Evolutionary conservation across 2,797 vertebrate species (phyloP).

Genomic region (Vireo griseus): DNA sequence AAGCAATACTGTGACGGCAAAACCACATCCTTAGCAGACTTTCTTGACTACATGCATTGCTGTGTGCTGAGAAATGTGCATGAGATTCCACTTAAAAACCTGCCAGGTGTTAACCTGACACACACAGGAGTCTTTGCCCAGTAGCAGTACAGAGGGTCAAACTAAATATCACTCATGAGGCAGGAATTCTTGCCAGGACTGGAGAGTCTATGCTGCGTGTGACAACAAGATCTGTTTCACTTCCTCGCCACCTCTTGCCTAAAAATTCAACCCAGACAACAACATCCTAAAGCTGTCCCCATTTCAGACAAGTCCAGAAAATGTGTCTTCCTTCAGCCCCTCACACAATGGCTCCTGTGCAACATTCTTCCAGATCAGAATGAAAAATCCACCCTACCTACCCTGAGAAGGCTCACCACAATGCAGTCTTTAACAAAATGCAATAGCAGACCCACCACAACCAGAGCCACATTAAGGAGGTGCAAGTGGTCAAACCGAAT

Average conservation of each 20-base stretch:
- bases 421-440: not conserved
- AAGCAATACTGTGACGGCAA: not conserved
- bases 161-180: fast-evolving
- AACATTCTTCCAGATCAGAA: not conserved
- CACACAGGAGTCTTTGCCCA: not conserved
- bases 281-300: not conserved
- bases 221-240: not conserved
- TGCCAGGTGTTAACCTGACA: not conserved
- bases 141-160: not conserved
- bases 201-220: not conserved
- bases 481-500: not conserved
- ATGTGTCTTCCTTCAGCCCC: fast-evolving
- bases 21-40: not conserved
- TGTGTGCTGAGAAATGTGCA: not conserved
- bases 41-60: not conserved
- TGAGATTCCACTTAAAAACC: not conserved
- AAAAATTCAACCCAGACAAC: not conserved
- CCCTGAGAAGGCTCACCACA: not conserved
- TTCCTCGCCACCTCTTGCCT: not conserved
- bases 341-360: not conserved
- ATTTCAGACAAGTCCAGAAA: not conserved
- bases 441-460: not conserved
- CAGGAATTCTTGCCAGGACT: not conserved
- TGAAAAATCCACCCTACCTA: not conserved
- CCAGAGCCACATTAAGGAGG: not conserved